Evolutionary conservation across 2,888 invertebrate species (phyloP).

Genomic region (Eupsilia transversa): DNA sequence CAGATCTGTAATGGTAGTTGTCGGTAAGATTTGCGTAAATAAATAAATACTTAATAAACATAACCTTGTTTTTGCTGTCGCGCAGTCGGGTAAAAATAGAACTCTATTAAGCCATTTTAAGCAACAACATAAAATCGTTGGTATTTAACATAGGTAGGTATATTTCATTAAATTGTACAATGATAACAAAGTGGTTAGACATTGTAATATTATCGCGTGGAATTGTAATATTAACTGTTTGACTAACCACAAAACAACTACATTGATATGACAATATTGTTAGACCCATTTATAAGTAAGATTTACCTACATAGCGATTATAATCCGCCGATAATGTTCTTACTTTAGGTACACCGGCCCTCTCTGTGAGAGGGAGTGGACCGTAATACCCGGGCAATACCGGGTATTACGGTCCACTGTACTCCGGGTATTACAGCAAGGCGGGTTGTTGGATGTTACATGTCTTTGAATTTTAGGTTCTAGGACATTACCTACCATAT

Average conservation of each 20-base stretch:
- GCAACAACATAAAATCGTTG: background rate
- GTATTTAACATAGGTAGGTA: slow-evolving; percentile 1
- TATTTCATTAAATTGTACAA: slow-evolving; percentile 21
- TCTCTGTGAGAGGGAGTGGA: background rate
- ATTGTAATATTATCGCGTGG: slow-evolving; percentile 20
- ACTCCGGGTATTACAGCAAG: no score
- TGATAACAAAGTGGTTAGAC: slow-evolving; percentile 35
- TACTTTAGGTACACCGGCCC: background rate
- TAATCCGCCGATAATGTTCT: background rate
- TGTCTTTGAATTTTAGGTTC: background rate
- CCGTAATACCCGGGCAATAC: no score
- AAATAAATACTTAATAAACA: background rate
- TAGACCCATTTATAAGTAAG: background rate
- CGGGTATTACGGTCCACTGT: no score
- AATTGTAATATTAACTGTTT: slow-evolving; percentile 27
- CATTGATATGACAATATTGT: slow-evolving; percentile 10
- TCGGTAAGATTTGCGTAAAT: no score
- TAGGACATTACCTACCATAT: background rate
- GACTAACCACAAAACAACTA: slow-evolving; percentile 17
- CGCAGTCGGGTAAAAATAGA: no score
- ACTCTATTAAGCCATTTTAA: background rate
- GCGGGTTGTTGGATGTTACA: background rate
- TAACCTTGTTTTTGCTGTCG: no score
- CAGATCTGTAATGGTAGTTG: no score
- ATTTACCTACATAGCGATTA: background rate